A percentile compares a stretch with the other conserved stretches of the same genome.
phyloP scores from a whole-genome alignment of 1,140 invertebrate genomes.

The Heliconius eleuchia region DNA sequence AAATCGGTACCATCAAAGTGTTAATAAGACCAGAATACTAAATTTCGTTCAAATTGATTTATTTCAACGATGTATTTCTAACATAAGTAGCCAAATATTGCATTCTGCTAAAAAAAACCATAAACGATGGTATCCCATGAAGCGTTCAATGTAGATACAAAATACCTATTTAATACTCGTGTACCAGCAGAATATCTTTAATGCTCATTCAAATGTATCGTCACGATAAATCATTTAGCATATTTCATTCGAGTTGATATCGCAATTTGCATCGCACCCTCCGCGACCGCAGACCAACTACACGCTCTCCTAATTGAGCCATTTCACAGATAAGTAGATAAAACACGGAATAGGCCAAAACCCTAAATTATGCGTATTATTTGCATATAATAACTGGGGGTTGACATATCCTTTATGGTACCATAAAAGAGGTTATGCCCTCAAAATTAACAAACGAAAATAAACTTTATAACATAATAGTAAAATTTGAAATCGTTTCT shows the following conservation, averaged over 20 bases:
- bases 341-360: constrained; percentile 71
- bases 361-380: constrained; percentile 78
- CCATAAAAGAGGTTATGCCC: constrained; percentile 33
- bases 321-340: constrained; percentile 80
- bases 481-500: constrained; percentile 32
- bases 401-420: constrained; percentile 51
- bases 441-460: constrained; percentile 24
- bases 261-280: constrained; percentile 52
- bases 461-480: constrained; percentile 1
- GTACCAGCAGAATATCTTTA: constrained; percentile 18
- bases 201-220: constrained; percentile 24
- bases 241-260: constrained; percentile 65
- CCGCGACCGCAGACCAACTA: constrained; percentile 43
- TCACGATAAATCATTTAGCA: constrained; percentile 72
- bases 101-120: no score
- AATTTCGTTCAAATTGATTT: no score
- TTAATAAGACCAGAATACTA: no score
- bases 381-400: constrained; percentile 78
- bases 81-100: no score
- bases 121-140: no score
- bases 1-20: no score
- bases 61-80: no score
- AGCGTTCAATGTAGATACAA: background rate
- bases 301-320: constrained; percentile 74
- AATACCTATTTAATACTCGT: background rate